These are phyloP conservation scores for Alfaro cultratus DNA, from an alignment of 2,797 vertebrate genomes.

Conservation along the genomic window DNA sequence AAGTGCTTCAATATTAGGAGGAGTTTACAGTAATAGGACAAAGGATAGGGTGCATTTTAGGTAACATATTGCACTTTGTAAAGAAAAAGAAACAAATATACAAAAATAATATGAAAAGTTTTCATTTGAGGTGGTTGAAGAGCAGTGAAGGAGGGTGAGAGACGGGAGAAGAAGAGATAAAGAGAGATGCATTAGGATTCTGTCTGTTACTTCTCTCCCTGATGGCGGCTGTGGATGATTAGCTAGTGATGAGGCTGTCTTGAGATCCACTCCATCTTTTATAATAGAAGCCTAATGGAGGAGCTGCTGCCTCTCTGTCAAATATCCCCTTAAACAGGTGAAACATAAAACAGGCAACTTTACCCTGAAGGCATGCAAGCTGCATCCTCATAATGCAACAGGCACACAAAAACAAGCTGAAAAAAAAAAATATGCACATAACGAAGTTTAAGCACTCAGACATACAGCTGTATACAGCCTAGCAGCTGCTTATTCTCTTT, in stretches of 20 bases:
- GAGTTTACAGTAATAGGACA: slow-evolving; percentile 4
- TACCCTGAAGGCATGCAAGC: slow-evolving; percentile 21
- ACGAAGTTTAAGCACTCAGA: slow-evolving; percentile 22
- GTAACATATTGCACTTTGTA: slow-evolving; percentile 2
- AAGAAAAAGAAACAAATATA: not conserved
- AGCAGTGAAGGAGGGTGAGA: slow-evolving; percentile 29
- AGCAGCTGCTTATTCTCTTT: slow-evolving; percentile 56
- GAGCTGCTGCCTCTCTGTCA: slow-evolving; percentile 36
- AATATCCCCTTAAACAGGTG: slow-evolving; percentile 37
- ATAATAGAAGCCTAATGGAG: slow-evolving; percentile 71
- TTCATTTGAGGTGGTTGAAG: slow-evolving; percentile 38
- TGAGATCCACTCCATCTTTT: slow-evolving; percentile 65
- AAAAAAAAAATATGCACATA: slow-evolving; percentile 16
- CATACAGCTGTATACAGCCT: slow-evolving; percentile 10
- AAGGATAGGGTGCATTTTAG: not conserved
- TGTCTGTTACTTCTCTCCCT: slow-evolving; percentile 50
- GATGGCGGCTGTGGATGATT: slow-evolving; percentile 65
- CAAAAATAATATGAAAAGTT: slow-evolving; percentile 18
- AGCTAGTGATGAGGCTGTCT: slow-evolving; percentile 70
- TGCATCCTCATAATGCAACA: slow-evolving; percentile 7
- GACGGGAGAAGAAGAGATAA: slow-evolving; percentile 24
- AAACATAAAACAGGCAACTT: slow-evolving; percentile 24
- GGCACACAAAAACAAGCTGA: slow-evolving; percentile 12
- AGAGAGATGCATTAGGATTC: slow-evolving; percentile 67
- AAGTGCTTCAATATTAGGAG: slow-evolving; percentile 11